phyloP scores from a whole-genome alignment of 2,113 vertebrate species.

The Syngnathus typhle region DNA sequence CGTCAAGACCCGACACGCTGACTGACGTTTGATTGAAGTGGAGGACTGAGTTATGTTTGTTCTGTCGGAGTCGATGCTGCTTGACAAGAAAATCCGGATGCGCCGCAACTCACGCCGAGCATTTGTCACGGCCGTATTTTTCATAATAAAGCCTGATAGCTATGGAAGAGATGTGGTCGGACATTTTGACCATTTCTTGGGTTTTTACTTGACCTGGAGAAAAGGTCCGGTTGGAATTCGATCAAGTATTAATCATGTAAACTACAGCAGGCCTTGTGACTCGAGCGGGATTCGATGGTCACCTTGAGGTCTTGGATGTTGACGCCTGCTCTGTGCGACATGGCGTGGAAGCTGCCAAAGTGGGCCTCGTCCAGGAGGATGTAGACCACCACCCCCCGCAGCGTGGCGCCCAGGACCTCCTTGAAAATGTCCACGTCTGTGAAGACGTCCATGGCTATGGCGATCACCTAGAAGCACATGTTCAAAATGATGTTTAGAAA shows the following conservation, averaged over 20 bases:
- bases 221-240: background rate
- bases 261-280: background rate
- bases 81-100: slow-evolving; percentile 52
- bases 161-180: background rate
- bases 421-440: slow-evolving; percentile 91
- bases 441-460: slow-evolving; percentile 89
- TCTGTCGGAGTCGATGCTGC: slow-evolving; percentile 10
- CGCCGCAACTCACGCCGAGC: background rate
- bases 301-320: slow-evolving; percentile 84
- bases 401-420: slow-evolving; percentile 77
- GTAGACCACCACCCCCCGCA: slow-evolving; percentile 81
- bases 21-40: background rate
- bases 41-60: slow-evolving; percentile 8
- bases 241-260: too few species aligned
- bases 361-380: slow-evolving; percentile 83
- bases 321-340: slow-evolving; percentile 79
- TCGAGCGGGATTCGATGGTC: background rate
- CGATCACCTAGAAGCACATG: slow-evolving; percentile 74
- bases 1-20: background rate
- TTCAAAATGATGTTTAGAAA: too few species aligned
- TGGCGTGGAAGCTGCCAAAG: slow-evolving; percentile 78
- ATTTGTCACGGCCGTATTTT: background rate
- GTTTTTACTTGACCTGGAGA: background rate
- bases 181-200: too few species aligned
- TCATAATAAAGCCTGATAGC: background rate